phyloP scores from a whole-genome alignment of 2,113 vertebrate species.

The Archilochus colubris region DNA sequence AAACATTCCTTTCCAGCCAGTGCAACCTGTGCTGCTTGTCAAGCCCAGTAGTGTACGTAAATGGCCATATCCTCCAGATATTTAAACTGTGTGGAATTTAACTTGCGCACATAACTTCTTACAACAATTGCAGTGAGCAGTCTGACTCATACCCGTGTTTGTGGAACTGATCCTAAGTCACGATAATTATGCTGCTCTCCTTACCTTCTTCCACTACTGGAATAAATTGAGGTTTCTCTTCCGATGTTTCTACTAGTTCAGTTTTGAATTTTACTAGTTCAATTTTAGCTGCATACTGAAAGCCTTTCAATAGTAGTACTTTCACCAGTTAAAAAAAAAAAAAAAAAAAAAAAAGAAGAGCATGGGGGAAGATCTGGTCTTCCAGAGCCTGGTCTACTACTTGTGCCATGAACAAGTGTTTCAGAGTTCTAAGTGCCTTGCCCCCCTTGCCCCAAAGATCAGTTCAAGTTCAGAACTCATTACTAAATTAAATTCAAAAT shows the following conservation, averaged over 20 bases:
- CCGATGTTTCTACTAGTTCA: background rate
- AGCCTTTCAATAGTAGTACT: background rate
- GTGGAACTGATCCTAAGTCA: background rate
- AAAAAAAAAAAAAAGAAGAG: background rate
- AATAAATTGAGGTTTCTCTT: background rate
- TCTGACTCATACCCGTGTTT: background rate
- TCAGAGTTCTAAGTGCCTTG: background rate
- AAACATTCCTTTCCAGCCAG: conserved; percentile 33
- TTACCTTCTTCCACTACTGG: background rate
- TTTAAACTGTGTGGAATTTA: background rate
- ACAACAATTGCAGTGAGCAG: background rate
- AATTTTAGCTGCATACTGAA: background rate
- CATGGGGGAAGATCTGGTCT: background rate
- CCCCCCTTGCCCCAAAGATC: background rate
- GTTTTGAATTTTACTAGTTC: background rate
- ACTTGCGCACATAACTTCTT: background rate
- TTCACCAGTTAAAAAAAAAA: background rate
- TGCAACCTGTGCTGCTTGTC: background rate
- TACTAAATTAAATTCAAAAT: background rate
- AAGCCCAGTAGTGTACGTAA: conserved; percentile 32
- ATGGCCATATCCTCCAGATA: background rate
- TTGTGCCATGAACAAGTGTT: background rate
- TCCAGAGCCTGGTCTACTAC: background rate
- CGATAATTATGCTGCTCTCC: background rate
- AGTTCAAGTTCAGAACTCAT: background rate